These are phyloP conservation scores for Tenthredo livida DNA, from an alignment of 2,888 invertebrate genomes.

Conservation along the genomic window DNA sequence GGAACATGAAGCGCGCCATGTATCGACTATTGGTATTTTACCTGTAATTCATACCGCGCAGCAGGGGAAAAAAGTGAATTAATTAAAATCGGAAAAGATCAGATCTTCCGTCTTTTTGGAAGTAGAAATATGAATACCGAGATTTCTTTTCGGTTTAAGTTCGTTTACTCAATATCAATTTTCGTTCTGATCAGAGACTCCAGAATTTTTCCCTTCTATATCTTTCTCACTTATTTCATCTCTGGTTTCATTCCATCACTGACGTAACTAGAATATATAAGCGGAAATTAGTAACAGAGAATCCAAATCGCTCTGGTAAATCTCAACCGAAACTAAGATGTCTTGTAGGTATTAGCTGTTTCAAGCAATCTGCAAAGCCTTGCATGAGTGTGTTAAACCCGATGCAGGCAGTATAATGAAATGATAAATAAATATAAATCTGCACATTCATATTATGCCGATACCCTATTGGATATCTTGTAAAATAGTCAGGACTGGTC, in stretches of 20 bases:
- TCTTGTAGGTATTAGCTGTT: not conserved
- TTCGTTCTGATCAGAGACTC: not conserved
- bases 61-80: not conserved
- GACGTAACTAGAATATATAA: slow-evolving; percentile 1
- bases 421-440: not conserved
- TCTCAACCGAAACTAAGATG: no score
- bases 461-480: no score
- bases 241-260: not conserved
- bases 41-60: not conserved
- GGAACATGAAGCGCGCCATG: not conserved
- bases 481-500: not conserved
- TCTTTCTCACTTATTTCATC: not conserved
- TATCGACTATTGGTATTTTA: not conserved
- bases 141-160: not conserved
- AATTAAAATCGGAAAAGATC: not conserved
- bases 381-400: not conserved
- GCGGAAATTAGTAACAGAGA: not conserved
- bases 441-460: not conserved
- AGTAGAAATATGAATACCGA: not conserved
- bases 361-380: not conserved
- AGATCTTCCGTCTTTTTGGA: not conserved
- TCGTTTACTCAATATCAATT: slow-evolving; percentile 7
- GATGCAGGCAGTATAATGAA: not conserved
- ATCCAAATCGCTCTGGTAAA: not conserved
- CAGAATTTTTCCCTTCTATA: not conserved